Percentiles rank a stretch among this genome's conserved stretches.
Conservation (phyloP, 2,888 invertebrate species). For the Selenia dentaria region DNA sequence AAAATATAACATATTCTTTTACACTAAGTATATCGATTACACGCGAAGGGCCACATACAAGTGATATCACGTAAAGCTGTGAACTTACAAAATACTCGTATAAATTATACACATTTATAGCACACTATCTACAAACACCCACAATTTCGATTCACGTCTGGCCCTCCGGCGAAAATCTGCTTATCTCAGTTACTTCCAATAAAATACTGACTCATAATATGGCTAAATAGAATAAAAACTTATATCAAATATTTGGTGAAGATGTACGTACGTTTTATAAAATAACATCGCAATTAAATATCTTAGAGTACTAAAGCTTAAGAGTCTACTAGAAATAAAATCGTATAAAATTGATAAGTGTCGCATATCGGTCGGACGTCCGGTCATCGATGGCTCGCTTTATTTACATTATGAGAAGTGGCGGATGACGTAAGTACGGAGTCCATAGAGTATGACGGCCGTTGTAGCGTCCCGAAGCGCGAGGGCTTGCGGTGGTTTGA, state of each 20-base stretch:
- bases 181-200: constrained; percentile 71
- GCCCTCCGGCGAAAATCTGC: constrained; percentile 73
- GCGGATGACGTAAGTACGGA: constrained; percentile 22
- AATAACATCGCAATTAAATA: constrained; percentile 73
- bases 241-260: constrained; percentile 84
- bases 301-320: constrained; percentile 74
- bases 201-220: constrained; percentile 83
- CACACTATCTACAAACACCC: constrained; percentile 83
- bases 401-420: constrained; percentile 59
- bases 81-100: constrained; percentile 84
- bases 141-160: constrained; percentile 68
- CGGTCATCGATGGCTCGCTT: constrained; percentile 40
- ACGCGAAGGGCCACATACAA: constrained; percentile 74
- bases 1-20: constrained; percentile 75
- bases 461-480: not conserved
- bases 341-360: constrained; percentile 76
- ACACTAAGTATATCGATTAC: constrained; percentile 52
- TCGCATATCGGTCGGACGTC: constrained; percentile 32
- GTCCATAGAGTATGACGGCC: not conserved
- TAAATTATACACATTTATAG: constrained; percentile 85
- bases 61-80: constrained; percentile 82
- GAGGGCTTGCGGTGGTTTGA: constrained; percentile 5
- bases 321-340: constrained; percentile 70
- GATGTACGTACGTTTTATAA: constrained; percentile 65
- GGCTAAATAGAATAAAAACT: constrained; percentile 81